These are phyloP conservation scores for Anabacerthia variegaticeps DNA, from an alignment of 2,797 vertebrate genomes.

Conservation along the genomic window DNA sequence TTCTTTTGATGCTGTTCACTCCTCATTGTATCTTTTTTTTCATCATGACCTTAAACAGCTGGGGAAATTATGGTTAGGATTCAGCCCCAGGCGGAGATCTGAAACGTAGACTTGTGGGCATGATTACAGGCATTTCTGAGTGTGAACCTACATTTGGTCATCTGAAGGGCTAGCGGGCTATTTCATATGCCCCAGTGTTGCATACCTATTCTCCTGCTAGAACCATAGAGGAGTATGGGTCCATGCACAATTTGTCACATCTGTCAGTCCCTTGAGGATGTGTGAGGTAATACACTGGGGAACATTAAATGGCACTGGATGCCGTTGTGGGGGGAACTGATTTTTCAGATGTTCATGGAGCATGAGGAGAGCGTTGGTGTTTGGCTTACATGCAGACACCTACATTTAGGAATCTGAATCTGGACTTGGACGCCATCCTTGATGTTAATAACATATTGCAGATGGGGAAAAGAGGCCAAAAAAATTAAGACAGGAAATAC, in stretches of 20 bases:
- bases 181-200: background rate
- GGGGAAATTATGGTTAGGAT: background rate
- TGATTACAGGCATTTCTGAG: background rate
- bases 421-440: background rate
- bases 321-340: background rate
- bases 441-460: background rate
- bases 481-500: background rate
- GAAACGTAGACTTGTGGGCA: background rate
- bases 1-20: background rate
- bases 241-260: background rate
- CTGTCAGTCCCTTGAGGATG: background rate
- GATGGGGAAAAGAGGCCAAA: background rate
- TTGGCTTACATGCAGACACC: background rate
- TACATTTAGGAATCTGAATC: background rate
- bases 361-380: background rate
- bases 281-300: background rate
- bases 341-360: background rate
- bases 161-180: background rate
- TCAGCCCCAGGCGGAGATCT: background rate
- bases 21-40: background rate
- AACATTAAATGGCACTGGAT: background rate
- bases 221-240: background rate
- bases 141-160: background rate
- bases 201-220: background rate
- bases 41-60: fast-evolving